Percentiles rank a stretch among this genome's conserved stretches.
These are phyloP conservation scores for Pygocentrus nattereri DNA, from an alignment of 2,797 vertebrate genomes.

Conservation along the genomic window DNA sequence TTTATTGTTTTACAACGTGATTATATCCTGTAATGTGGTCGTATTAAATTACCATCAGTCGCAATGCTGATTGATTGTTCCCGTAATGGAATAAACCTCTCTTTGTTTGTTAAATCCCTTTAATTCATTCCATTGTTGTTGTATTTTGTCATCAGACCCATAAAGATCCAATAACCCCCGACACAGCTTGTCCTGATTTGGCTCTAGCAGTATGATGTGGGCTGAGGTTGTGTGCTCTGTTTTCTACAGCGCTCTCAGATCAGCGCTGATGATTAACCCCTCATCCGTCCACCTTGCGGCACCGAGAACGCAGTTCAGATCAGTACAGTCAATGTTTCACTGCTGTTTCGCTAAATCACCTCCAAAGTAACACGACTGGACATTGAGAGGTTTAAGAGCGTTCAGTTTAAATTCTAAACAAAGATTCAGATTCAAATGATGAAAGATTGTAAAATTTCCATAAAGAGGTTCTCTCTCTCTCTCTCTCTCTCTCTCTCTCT, in stretches of 20 bases:
- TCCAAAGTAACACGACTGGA: too few species aligned
- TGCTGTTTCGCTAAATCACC: too few species aligned
- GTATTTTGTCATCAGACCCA: conserved; percentile 21
- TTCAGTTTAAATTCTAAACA: too few species aligned
- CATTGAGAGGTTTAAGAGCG: too few species aligned
- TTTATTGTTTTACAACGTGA: not conserved
- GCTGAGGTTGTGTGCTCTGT: conserved; percentile 3
- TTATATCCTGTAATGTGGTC: not conserved
- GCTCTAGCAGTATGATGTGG: conserved; percentile 22
- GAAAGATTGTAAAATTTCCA: too few species aligned
- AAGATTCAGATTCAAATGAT: too few species aligned
- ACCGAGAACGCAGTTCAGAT: too few species aligned
- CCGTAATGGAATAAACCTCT: not conserved
- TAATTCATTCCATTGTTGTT: conserved; percentile 48
- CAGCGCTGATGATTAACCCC: conserved; percentile 2
- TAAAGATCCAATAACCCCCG: conserved; percentile 54
- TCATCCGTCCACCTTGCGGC: too few species aligned
- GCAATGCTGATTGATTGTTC: not conserved
- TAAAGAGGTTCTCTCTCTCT: too few species aligned
- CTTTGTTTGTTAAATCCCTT: conserved; percentile 30
- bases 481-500: too few species aligned
- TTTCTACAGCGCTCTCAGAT: not conserved
- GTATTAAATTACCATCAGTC: conserved; percentile 22
- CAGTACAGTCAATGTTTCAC: too few species aligned
- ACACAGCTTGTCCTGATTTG: conserved; percentile 62